Evolutionary conservation across 2,888 invertebrate genomes (phyloP).

Genomic region (Clusia tigrina): DNA sequence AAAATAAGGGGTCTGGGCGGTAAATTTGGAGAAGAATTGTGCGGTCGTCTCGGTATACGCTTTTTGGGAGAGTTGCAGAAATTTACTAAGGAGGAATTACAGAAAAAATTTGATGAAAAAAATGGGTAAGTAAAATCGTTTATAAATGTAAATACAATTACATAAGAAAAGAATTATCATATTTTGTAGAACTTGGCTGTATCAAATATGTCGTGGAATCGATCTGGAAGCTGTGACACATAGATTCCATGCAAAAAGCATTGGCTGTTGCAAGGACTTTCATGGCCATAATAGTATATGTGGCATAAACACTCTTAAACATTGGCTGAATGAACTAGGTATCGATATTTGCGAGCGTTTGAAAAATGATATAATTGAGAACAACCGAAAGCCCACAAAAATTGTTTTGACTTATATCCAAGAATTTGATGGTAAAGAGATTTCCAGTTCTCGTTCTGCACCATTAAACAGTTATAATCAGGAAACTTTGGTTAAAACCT

Average conservation of each 20-base stretch:
- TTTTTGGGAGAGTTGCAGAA: slow-evolving; percentile 81
- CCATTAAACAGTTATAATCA: slow-evolving; percentile 71
- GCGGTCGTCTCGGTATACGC: slow-evolving; percentile 75
- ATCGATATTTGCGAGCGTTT: slow-evolving; percentile 85
- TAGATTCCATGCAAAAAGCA: slow-evolving; percentile 87
- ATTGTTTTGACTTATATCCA: slow-evolving; percentile 79
- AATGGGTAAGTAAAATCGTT: slow-evolving; percentile 73
- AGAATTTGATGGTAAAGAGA: slow-evolving; percentile 67
- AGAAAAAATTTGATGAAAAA: slow-evolving; percentile 81
- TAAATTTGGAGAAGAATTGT: slow-evolving; percentile 86
- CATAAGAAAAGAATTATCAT: too few relatives aligned
- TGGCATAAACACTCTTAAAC: slow-evolving; percentile 72
- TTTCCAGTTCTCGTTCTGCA: slow-evolving; percentile 73
- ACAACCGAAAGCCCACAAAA: slow-evolving; percentile 78
- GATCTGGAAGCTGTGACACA: slow-evolving; percentile 87
- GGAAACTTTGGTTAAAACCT: slow-evolving; percentile 72
- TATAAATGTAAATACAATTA: not conserved
- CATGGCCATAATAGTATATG: slow-evolving; percentile 79
- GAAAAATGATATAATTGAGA: slow-evolving; percentile 80
- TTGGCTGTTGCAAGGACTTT: slow-evolving; percentile 96
- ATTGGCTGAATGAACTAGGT: slow-evolving; percentile 84
- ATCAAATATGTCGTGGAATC: slow-evolving; percentile 84
- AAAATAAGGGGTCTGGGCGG: slow-evolving; percentile 94
- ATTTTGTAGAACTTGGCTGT: slow-evolving; percentile 78
- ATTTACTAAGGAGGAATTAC: slow-evolving; percentile 76